Base-by-base conservation (phyloP, 2,797 vertebrate genomes). In the Graptemys geographica region DNA sequence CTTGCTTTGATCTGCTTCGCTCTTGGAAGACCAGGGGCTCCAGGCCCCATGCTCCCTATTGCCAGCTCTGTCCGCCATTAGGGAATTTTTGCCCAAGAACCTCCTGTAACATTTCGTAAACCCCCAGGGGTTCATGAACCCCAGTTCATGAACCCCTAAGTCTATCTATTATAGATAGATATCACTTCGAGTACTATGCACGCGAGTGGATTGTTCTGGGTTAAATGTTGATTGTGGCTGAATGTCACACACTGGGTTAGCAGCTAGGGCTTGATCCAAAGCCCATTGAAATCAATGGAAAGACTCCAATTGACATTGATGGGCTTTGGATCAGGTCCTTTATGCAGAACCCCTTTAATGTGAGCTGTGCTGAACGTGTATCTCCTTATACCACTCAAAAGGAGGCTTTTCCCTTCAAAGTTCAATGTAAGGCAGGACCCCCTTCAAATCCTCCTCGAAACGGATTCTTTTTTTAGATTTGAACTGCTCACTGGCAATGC, bases 171-270 rank as follows among this genome's bases (percentile, higher is more conserved):
- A 44, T 44, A 44, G 41, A 44, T 90, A 16, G 93, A 65, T 92
- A 47, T 93, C 79, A 79, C 94, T 92, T 94, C 78, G 69, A 81
- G 96, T 95, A 96, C 84, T 96, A n/a, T 94, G 85, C 72, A 76
- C 96, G 90, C 89, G 79, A 92, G 56, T 91, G 84, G 74, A 88
- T 82, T 89, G 86, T 95, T 95, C 84, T 91, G 95, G 90, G 88
- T 83, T 92, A 94, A 95, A 90, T 83, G 81, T 28, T 96, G 90
- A 96, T 93, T 94, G 76, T 81, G 95, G 81, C 93, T 95, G 96
- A 96, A 96, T 97, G 96, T 95, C 88, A 85, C 89, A 92, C 52
- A 86, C 74, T 78, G 51, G 52, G 47, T 91, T 4, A 12, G 41
- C 13, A 78, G 74, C 44, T 78, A 78, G 25, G 15, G 6, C 74